These are phyloP conservation scores for Ictalurus furcatus DNA, from an alignment of 2,113 vertebrate species.

Conservation along the genomic window DNA sequence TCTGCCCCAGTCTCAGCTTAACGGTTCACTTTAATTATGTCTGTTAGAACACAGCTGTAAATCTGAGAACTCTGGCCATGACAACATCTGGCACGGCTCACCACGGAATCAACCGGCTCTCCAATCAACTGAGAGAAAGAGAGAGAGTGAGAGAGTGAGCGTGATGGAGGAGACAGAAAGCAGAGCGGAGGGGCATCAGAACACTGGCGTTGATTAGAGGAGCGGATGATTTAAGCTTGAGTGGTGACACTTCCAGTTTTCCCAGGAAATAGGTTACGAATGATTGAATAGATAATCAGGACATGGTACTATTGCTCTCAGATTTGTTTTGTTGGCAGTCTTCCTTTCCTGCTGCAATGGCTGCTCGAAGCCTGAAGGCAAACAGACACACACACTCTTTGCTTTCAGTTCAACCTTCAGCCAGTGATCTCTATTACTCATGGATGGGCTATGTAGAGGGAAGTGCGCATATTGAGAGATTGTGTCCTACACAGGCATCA, in stretches of 20 bases:
- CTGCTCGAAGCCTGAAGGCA: slow-evolving; percentile 50
- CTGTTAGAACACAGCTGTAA: slow-evolving; percentile 54
- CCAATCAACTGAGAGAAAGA: slow-evolving; percentile 47
- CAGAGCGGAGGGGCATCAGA: slow-evolving; percentile 47
- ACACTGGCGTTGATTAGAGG: slow-evolving; percentile 56
- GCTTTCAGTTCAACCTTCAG: slow-evolving; percentile 39
- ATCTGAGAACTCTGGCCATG: slow-evolving; percentile 53
- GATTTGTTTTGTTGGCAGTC: slow-evolving; percentile 57
- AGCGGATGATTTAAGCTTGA: slow-evolving; percentile 56
- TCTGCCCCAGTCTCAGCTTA: slow-evolving; percentile 44
- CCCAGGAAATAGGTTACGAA: slow-evolving; percentile 60
- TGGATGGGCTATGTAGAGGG: slow-evolving; percentile 38
- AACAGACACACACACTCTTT: slow-evolving; percentile 32
- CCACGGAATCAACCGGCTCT: slow-evolving; percentile 51
- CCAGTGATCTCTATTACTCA: slow-evolving; percentile 44
- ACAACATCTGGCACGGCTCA: slow-evolving; percentile 56
- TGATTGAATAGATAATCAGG: slow-evolving; percentile 61
- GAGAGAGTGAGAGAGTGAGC: slow-evolving; percentile 29
- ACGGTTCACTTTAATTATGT: slow-evolving; percentile 57
- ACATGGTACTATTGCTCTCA: slow-evolving; percentile 54
- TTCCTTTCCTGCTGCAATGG: slow-evolving; percentile 57
- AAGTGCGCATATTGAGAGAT: slow-evolving; percentile 39
- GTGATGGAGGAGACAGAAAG: slow-evolving; percentile 44
- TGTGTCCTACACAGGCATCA: slow-evolving; percentile 41
- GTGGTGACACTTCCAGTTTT: slow-evolving; percentile 58